Base-by-base conservation (phyloP, 1,140 invertebrate species). In the Monomorium pharaonis region DNA sequence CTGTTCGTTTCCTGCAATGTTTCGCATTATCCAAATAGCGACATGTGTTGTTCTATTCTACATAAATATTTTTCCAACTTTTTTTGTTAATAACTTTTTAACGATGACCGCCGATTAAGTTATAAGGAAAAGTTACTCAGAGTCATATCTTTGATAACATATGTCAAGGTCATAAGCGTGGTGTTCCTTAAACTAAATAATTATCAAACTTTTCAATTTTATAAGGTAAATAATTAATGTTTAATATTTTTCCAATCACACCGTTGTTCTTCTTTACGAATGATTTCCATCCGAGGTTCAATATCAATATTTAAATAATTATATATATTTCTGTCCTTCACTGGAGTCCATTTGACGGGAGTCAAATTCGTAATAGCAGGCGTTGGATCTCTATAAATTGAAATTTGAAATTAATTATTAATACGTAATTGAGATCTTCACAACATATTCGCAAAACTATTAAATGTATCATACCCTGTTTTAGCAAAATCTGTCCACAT, bases 401-500 rank as follows among this genome's bases (percentile, higher is more conserved):
- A 16, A 74, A 37, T 37, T 37, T 37, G 37, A 3, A 60, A 85
- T 69, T 63, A 58, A 58, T 58, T 47, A 70, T 87, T 60, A 81
- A 70, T 75, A 62, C 5, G 3, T 6, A 18, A 77, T 12, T n/a
- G 60, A 86, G 47, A 85, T 69, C 63, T 14, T 27, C 21, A 14
- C 14, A 37, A 76, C 1, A 7, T 37, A n/a, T n/a, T 16, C 1
- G 12, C 27, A 62, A 42, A 7, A 62, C 69, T n/a, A 12, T 49
- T 47, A 74, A 37, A 51, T 42, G 4, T 7, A 58, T 16, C 3
- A 0, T 87, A 92, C 91, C 90, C 91, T 30, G 69, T 86, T 80
- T 88, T 91, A 5, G 91, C 91, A 49, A 92, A 92, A 67, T 91
- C 51, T 0, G 91, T 91, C 91, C 91, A 92, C 80, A 92, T 86